Evolutionary conservation across 2,888 invertebrate species (phyloP), one percentile per base, ranked within the genome.

Genomic region (Matsumyia berberina): DNA sequence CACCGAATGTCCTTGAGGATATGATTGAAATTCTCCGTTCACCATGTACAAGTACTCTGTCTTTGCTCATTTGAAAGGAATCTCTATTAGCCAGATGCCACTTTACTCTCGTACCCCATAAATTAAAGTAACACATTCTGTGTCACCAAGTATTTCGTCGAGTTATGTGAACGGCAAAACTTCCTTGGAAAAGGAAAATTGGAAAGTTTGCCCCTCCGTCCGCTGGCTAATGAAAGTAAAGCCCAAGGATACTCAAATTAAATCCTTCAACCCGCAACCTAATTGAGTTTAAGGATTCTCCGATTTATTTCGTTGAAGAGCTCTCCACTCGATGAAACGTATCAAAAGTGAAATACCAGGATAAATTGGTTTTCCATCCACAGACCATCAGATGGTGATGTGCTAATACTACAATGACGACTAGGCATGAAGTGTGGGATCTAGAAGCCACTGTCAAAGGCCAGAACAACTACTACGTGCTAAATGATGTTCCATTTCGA

Each of bases 241-340:
- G 55, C 37, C 70, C 29, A 64, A 64, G 44, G 81, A 77, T 66
- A 39, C 81, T 76, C 81, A 57, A 76, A 64, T 73, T 69, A 76
- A 76, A 77, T 53, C 70, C 64, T 46, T 46, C 74, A 15, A 60
- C 53, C 37, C 77, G 37, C 64, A 42, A 66, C 42, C 77, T 77
- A 77, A 82, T 77, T 82, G 70, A 82, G 64, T 77, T 70, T 66
- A 70, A 82, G 81, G 57, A 70, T 51, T 66, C 77, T n/a, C 57
- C 73, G 73, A 62, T 73, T 62, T 51, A 51, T 53, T 62, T 62
- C 62, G 11, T 51, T 49, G 29, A 29, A 37, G 39, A 39, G 62
- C 17, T 15, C n/a, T 29, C 35, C 19, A 17, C 51, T 37, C 44
- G 51, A 64, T 51, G 62, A 17, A 77, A 53, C 49, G 42, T 77